Evolutionary conservation across 2,888 invertebrate genomes (phyloP).

Genomic region (Euspilapteryx auroguttella): DNA sequence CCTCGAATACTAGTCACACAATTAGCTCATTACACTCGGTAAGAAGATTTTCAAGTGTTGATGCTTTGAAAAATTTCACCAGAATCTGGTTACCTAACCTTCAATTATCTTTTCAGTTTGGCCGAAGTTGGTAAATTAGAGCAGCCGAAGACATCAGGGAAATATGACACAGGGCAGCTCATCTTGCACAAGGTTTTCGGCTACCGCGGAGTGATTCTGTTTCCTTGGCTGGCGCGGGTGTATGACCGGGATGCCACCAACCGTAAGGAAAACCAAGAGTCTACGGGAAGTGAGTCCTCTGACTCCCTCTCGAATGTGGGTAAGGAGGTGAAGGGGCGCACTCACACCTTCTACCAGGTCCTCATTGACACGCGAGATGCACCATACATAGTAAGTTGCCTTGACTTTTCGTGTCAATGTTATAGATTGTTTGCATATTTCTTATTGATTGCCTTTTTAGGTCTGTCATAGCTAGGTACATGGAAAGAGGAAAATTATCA

Average conservation of each 20-base stretch:
- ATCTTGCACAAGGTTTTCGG: constrained; percentile 97
- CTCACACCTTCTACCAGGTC: constrained; percentile 96
- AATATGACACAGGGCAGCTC: constrained; percentile 94
- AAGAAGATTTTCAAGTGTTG: constrained; percentile 10
- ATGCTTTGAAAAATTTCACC: too few relatives aligned
- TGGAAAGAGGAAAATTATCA: too few relatives aligned
- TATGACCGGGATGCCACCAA: constrained; percentile 88
- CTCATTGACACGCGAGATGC: constrained; percentile 96
- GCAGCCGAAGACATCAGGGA: constrained; percentile 80
- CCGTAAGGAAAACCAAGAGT: constrained; percentile 59
- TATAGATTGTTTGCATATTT: neutral
- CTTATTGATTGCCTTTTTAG: neutral
- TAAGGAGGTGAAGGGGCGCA: constrained; percentile 87
- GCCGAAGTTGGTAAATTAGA: constrained; percentile 94
- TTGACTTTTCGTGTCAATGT: constrained; percentile 4
- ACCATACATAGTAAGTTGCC: constrained; percentile 84
- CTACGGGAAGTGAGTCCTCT: constrained; percentile 20
- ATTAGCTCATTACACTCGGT: constrained; percentile 50
- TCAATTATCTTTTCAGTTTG: constrained; percentile 70
- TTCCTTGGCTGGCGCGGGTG: constrained; percentile 95
- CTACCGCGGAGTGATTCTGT: constrained; percentile 94
- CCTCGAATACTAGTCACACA: constrained; percentile 40
- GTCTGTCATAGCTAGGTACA: too few relatives aligned
- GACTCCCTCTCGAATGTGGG: constrained; percentile 61
- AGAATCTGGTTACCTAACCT: constrained; percentile 52